Conservation (phyloP, 2,797 vertebrate species). For the Syndactyla subalaris region DNA sequence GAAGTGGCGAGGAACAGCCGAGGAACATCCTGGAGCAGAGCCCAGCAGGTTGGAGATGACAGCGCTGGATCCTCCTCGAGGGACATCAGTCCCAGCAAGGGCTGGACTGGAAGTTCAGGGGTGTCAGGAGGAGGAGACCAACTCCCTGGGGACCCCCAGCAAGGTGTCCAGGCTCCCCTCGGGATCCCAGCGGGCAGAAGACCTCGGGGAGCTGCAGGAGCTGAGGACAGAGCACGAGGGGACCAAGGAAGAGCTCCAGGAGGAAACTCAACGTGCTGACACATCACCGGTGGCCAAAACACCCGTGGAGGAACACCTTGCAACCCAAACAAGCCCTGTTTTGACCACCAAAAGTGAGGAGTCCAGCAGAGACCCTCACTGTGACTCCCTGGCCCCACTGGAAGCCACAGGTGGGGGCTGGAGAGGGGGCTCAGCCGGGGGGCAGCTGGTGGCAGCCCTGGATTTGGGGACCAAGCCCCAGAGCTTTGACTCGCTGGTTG, state of each 20-base stretch:
- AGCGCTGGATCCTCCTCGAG: neutral
- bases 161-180: rapidly evolving
- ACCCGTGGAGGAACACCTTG: rapidly evolving
- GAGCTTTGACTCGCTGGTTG: neutral
- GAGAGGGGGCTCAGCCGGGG: rapidly evolving
- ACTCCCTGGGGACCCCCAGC: neutral
- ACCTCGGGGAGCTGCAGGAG: neutral
- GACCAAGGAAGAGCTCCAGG: neutral
- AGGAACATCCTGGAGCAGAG: too few relatives aligned
- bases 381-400: neutral
- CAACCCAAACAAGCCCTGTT: neutral
- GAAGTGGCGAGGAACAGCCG: neutral
- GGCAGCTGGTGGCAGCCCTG: neutral
- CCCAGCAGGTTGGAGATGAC: neutral
- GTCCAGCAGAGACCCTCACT: neutral
- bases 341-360: neutral
- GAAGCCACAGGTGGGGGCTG: rapidly evolving
- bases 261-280: rapidly evolving
- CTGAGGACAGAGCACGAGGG: neutral
- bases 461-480: neutral
- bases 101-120: neutral
- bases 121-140: neutral
- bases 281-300: rapidly evolving
- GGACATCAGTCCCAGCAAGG: neutral
- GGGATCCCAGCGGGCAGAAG: neutral